phyloP scores from a whole-genome alignment of 2,888 invertebrate species.

The Cyclophora albipunctata region DNA sequence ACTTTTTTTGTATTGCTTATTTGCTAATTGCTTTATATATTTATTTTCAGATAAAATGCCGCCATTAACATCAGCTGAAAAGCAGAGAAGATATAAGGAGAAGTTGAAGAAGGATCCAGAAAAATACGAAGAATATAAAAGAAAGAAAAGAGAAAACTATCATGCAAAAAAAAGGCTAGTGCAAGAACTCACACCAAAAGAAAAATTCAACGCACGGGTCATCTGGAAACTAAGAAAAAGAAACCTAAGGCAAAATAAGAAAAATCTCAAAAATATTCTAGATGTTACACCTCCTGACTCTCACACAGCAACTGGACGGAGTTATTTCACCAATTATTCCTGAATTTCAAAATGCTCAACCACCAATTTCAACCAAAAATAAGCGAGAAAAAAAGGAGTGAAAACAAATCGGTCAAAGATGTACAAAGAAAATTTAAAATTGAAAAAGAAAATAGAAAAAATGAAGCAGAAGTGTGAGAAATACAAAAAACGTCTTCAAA shows the following conservation, averaged over 20 bases:
- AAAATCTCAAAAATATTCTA: neutral
- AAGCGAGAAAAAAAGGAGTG: constrained; percentile 7
- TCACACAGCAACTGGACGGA: too few species aligned
- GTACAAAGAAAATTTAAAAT: constrained; percentile 6
- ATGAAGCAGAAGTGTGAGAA: constrained; percentile 10
- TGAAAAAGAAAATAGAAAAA: constrained; percentile 7
- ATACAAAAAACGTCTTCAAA: constrained; percentile 9
- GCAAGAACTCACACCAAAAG: constrained; percentile 7
- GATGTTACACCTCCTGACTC: constrained; percentile 1
- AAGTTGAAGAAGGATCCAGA: neutral
- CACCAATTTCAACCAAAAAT: neutral
- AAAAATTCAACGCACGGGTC: constrained; percentile 5
- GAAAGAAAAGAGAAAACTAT: constrained; percentile 5
- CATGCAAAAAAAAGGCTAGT: constrained; percentile 7
- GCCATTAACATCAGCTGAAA: constrained; percentile 7
- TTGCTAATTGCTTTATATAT: neutral
- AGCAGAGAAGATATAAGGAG: constrained; percentile 8
- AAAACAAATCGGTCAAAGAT: constrained; percentile 9
- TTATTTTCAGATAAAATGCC: constrained; percentile 1
- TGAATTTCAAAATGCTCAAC: neutral
- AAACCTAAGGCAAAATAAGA: neutral
- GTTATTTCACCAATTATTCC: too few species aligned
- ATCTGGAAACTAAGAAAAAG: constrained; percentile 8
- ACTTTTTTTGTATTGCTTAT: neutral
- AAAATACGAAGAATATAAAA: constrained; percentile 10